Conservation (phyloP, 2,797 vertebrate species). For the Thalassophryne amazonica region DNA sequence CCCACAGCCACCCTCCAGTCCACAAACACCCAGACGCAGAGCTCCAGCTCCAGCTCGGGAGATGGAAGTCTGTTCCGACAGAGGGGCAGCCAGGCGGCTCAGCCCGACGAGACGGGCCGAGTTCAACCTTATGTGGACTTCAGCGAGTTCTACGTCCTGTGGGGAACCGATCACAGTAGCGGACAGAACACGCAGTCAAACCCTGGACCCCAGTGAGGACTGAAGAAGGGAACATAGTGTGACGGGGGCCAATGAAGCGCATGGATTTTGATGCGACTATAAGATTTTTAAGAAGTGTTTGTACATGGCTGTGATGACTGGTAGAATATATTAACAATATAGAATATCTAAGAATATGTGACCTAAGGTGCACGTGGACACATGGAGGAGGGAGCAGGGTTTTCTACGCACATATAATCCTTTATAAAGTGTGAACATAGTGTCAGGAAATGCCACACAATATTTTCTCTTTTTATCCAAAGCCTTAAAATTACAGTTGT, state of each 20-base stretch:
- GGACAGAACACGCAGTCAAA: constrained; percentile 72
- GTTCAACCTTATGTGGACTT: constrained; percentile 98
- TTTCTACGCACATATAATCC: too few species aligned
- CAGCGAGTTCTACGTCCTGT: constrained; percentile 91
- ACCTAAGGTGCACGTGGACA: constrained; percentile 16
- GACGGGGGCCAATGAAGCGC: background rate
- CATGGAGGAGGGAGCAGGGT: background rate
- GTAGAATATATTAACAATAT: constrained; percentile 18
- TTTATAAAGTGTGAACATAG: too few species aligned
- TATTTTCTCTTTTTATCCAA: too few species aligned
- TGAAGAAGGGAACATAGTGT: too few species aligned
- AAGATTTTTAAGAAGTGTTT: background rate
- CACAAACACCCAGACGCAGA: constrained; percentile 95
- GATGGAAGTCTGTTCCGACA: constrained; percentile 92
- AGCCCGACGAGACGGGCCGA: constrained; percentile 91
- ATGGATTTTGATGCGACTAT: constrained; percentile 5
- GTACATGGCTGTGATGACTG: background rate
- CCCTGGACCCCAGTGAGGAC: constrained; percentile 58
- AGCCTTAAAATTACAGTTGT: too few species aligned
- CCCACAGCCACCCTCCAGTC: constrained; percentile 95
- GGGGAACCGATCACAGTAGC: constrained; percentile 89
- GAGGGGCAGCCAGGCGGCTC: constrained; percentile 85
- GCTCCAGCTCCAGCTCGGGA: constrained; percentile 94
- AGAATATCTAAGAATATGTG: constrained; percentile 8
- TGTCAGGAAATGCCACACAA: too few species aligned